Evolutionary conservation across 2,797 vertebrate species (phyloP).

Genomic region (Lepilemur ruficaudatus): DNA sequence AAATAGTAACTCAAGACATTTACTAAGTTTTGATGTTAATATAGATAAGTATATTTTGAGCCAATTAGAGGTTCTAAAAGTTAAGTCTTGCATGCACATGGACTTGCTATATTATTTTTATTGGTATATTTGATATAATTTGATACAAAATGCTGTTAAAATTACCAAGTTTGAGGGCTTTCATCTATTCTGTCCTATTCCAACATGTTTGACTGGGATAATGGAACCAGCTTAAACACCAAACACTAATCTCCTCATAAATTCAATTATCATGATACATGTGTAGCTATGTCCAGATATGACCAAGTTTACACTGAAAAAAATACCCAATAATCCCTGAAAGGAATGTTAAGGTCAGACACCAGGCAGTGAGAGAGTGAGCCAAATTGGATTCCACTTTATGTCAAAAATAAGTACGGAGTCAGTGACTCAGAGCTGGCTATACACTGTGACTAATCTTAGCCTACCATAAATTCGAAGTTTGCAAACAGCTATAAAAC

Average conservation of each 20-base stretch:
- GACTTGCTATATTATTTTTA: conserved; percentile 59
- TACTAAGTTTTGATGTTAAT: conserved; percentile 55
- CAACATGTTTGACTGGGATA: conserved; percentile 60
- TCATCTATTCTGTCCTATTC: background rate
- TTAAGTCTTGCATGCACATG: background rate
- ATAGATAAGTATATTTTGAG: conserved; percentile 15
- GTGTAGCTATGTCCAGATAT: conserved; percentile 67
- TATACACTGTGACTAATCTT: conserved; percentile 91
- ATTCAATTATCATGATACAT: conserved; percentile 65
- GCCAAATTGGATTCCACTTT: conserved; percentile 91
- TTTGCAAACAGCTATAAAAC: conserved; percentile 86
- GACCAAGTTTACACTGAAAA: conserved; percentile 69
- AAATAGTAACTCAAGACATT: conserved; percentile 28
- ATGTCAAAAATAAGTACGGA: conserved; percentile 90
- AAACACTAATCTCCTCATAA: conserved; percentile 74
- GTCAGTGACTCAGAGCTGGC: conserved; percentile 91
- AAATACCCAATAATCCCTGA: conserved; percentile 70
- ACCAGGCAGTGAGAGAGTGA: conserved; percentile 81
- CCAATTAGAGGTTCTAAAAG: conserved; percentile 63
- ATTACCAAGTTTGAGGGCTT: background rate
- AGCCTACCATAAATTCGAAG: conserved; percentile 87
- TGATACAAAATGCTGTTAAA: conserved; percentile 52
- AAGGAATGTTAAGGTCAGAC: conserved; percentile 82
- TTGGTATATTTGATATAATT: conserved; percentile 47
- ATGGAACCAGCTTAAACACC: conserved; percentile 50